Conservation (phyloP, 2,888 invertebrate genomes). For the Lasiommata megera region DNA sequence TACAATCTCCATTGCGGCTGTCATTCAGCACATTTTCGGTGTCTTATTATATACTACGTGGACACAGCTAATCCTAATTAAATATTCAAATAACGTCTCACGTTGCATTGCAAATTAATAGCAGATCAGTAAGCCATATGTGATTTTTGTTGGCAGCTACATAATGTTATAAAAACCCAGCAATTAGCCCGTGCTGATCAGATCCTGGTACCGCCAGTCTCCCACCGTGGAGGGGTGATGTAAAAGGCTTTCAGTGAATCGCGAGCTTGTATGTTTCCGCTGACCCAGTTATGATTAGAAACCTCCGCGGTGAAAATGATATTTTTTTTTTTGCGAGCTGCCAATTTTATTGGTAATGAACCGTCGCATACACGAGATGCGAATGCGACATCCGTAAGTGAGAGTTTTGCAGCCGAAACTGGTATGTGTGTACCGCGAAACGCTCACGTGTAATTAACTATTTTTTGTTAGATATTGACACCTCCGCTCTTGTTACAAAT, state of each 20-base stretch:
- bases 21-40: slow-evolving; percentile 65
- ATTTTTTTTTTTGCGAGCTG: slow-evolving; percentile 71
- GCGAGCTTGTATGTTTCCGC: slow-evolving; percentile 72
- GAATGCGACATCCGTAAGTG: slow-evolving; percentile 76
- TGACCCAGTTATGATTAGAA: slow-evolving; percentile 79
- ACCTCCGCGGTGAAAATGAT: slow-evolving; percentile 69
- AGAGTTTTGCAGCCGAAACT: slow-evolving; percentile 78
- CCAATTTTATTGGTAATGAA: slow-evolving; percentile 70
- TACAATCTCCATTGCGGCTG: slow-evolving; percentile 60
- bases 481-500: slow-evolving; percentile 49
- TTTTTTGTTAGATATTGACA: slow-evolving; percentile 54
- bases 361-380: slow-evolving; percentile 66
- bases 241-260: slow-evolving; percentile 76
- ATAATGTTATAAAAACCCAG: slow-evolving; percentile 50
- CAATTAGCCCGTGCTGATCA: slow-evolving; percentile 60
- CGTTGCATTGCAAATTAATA: slow-evolving; percentile 60
- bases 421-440: slow-evolving; percentile 59
- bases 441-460: slow-evolving; percentile 61
- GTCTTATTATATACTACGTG: slow-evolving; percentile 56
- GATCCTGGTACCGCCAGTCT: slow-evolving; percentile 76
- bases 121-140: slow-evolving; percentile 47
- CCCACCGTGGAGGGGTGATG: slow-evolving; percentile 60
- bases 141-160: slow-evolving; percentile 48
- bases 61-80: slow-evolving; percentile 66
- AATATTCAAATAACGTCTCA: slow-evolving; percentile 57